These are phyloP conservation scores for Taurulus bubalis DNA, from an alignment of 2,113 vertebrate species.

Conservation along the genomic window DNA sequence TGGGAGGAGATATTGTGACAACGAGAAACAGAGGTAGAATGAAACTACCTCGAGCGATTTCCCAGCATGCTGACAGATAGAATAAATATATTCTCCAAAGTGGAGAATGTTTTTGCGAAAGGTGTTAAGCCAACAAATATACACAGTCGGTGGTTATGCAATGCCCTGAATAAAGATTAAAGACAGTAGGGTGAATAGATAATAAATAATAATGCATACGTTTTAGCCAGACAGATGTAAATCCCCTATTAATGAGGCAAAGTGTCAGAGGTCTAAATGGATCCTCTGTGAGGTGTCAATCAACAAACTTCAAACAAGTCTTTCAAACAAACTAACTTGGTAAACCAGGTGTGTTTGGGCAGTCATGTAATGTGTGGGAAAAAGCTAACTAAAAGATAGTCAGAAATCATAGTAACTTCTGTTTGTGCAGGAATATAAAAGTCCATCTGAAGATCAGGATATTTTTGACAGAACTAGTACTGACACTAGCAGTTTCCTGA, in stretches of 20 bases:
- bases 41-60: conserved; percentile 23
- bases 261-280: not conserved
- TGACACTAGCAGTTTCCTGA: not conserved
- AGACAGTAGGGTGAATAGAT: not conserved
- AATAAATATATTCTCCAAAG: conserved; percentile 34
- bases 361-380: not conserved
- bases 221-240: not conserved
- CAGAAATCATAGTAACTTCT: not conserved
- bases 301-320: not conserved
- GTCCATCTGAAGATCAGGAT: not conserved
- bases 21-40: conserved; percentile 1
- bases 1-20: not conserved
- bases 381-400: not conserved
- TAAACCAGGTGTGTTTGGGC: not conserved
- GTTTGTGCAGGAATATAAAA: not conserved
- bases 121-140: not conserved
- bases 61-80: conserved; percentile 13
- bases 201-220: not conserved
- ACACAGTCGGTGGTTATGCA: not conserved
- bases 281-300: not conserved
- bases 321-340: not conserved
- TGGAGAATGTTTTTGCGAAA: conserved; percentile 10
- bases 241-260: not conserved
- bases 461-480: not conserved
- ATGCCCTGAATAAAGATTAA: conserved; percentile 26